Evolutionary conservation across 2,888 invertebrate species (phyloP), one percentile per base, ranked within the genome.

Genomic region (Petrolisthes manimaculis): DNA sequence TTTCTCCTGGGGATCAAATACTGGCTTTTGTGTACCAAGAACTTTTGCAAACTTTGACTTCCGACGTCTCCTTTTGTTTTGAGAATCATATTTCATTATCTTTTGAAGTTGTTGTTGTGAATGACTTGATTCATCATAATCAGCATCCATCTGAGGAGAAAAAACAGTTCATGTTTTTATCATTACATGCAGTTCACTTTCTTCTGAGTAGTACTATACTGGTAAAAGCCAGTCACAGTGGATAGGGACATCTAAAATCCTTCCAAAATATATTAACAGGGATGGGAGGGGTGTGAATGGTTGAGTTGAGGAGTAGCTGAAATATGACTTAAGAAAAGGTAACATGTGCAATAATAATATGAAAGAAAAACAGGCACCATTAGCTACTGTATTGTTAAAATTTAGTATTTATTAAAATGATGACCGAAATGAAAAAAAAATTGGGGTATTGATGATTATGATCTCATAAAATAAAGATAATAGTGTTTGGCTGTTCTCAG

Each of bases 21-120:
- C 94, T 0, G 98, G 98, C 92, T 98, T 98, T 84, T 96, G 95
- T 67, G 95, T 94, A 21, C 95, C 94, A 4, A 98, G 93, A 53
- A 96, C 95, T 92, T 96, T 95, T 18, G 96, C 95, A 90, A 97
- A 95, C 91, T 96, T 95, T 93, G 88, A 88, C 51, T 81, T 84
- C n/a, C 71, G 67, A 67, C 84, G 69, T 18, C 61, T 9, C 18
- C 77, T 85, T 54, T 79, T 78, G 51, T 83, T 71, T 18, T 37
- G 21, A 18, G 84, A 56, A 18, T 83, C 51, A 51, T 80, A 14
- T 56, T 61, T 56, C 71, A 86, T 80, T 56, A 79, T 69, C 56
- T 87, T 67, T 55, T 80, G 67, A 9, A 80, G 67, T 12, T 53
- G 18, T 24, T 77, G 24, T n/a, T 74, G 75, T 18, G 55, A 55